These are phyloP conservation scores for Oenanthe melanoleuca DNA, from an alignment of 2,113 vertebrate species.

Conservation along the genomic window DNA sequence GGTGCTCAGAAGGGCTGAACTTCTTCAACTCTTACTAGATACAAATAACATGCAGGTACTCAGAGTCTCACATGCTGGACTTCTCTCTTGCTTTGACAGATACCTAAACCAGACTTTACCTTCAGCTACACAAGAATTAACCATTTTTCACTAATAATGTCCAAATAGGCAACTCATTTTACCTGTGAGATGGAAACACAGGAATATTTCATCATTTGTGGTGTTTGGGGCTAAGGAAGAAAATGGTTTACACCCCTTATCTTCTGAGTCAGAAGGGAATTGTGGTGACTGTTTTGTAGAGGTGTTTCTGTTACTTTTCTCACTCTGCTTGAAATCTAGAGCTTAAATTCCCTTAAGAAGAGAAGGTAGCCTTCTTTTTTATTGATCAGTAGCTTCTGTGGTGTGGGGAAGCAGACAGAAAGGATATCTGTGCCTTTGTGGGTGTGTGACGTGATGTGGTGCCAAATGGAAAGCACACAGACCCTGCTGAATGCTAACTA, in stretches of 20 bases:
- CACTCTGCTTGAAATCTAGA: not conserved
- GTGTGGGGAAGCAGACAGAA: not conserved
- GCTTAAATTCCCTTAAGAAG: not conserved
- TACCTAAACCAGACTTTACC: not conserved
- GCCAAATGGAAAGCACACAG: not conserved
- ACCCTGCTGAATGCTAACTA: not conserved
- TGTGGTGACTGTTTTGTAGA: not conserved
- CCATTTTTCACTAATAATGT: not conserved
- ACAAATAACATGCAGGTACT: not conserved
- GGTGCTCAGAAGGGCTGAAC: not conserved
- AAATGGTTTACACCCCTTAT: not conserved
- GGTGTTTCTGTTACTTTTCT: not conserved
- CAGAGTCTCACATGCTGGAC: not conserved
- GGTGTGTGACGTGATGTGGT: not conserved
- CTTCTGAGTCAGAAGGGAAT: not conserved
- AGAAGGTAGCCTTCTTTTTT: not conserved
- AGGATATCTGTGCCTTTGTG: not conserved
- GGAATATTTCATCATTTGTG: not conserved
- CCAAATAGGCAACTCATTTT: not conserved
- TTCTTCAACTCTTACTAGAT: not conserved
- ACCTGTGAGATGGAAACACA: not conserved
- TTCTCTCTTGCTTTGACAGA: not conserved
- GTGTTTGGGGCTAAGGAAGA: not conserved
- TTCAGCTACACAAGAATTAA: not conserved
- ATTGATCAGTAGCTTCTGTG: not conserved